phyloP scores from a whole-genome alignment of 2,888 invertebrate genomes.

The Brachypalpus laphriformis region DNA sequence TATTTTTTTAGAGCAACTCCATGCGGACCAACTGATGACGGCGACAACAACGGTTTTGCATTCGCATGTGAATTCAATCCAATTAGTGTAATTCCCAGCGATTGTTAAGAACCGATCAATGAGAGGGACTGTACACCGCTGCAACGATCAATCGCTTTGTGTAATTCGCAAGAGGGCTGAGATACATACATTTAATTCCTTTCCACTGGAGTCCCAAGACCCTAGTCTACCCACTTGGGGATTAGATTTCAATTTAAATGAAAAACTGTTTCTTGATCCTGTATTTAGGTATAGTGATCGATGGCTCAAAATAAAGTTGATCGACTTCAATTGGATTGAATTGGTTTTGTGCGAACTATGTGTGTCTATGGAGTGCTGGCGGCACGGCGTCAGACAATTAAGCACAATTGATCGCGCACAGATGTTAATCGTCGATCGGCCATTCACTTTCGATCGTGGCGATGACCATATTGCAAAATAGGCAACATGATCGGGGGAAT shows the following conservation, averaged over 20 bases:
- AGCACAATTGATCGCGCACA: constrained; percentile 63
- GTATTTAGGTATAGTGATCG: constrained; percentile 49
- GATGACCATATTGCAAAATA: constrained; percentile 12
- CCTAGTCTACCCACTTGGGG: constrained; percentile 40
- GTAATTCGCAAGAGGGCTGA: constrained; percentile 51
- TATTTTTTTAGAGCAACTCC: constrained; percentile 42
- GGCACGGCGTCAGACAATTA: constrained; percentile 62
- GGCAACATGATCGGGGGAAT: neutral
- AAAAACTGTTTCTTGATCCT: constrained; percentile 42
- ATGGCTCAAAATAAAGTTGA: constrained; percentile 43
- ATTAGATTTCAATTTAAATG: constrained; percentile 51
- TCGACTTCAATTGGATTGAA: constrained; percentile 47
- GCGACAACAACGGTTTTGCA: constrained; percentile 52
- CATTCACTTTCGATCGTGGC: constrained; percentile 58
- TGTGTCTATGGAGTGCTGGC: constrained; percentile 27
- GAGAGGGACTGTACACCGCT: constrained; percentile 13
- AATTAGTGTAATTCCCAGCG: constrained; percentile 73
- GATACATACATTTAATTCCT: neutral
- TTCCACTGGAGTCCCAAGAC: neutral
- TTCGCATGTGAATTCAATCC: constrained; percentile 71
- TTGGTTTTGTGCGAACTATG: constrained; percentile 29
- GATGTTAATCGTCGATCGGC: constrained; percentile 29
- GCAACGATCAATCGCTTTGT: constrained; percentile 49
- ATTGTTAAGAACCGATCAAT: constrained; percentile 67
- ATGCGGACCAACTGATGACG: neutral